Evolutionary conservation across 2,888 invertebrate genomes (phyloP).

Genomic region (Scaptomyza tumidula): DNA sequence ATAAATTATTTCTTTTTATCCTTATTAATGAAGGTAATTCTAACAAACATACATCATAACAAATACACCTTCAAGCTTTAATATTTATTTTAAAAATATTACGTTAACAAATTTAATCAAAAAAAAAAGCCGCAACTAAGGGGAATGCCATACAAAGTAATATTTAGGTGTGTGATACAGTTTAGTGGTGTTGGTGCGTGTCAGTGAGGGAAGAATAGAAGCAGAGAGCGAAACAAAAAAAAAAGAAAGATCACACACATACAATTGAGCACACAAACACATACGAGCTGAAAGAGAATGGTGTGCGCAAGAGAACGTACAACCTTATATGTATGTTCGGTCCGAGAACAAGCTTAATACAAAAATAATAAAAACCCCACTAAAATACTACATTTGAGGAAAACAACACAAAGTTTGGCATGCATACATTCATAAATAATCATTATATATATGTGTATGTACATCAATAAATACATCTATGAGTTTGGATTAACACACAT

Average conservation of each 20-base stretch:
- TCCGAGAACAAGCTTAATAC: constrained; percentile 39
- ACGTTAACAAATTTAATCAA: background rate
- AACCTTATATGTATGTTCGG: constrained; percentile 34
- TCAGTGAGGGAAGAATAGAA: constrained; percentile 27
- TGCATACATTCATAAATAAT: constrained; percentile 8
- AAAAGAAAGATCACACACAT: constrained; percentile 46
- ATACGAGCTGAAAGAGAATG: constrained; percentile 31
- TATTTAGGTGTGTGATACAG: constrained; percentile 18
- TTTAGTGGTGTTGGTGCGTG: constrained; percentile 20
- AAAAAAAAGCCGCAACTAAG: constrained; percentile 13
- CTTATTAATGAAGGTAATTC: background rate
- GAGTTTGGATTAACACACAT: constrained; percentile 2
- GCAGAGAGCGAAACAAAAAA: constrained; percentile 27
- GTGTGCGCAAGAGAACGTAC: constrained; percentile 36
- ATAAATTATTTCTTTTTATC: background rate
- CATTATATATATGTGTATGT: background rate
- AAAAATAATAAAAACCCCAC: constrained; percentile 39
- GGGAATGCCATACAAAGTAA: constrained; percentile 41
- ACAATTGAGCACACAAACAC: constrained; percentile 7
- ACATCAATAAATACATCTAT: constrained; percentile 7
- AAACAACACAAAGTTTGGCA: constrained; percentile 4
- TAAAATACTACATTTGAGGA: constrained; percentile 23
- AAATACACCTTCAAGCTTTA: background rate
- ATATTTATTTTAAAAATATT: background rate
- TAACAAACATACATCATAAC: background rate